These are phyloP conservation scores for Gallinago solitaria DNA, from an alignment of 2,797 vertebrate genomes.

Conservation along the genomic window DNA sequence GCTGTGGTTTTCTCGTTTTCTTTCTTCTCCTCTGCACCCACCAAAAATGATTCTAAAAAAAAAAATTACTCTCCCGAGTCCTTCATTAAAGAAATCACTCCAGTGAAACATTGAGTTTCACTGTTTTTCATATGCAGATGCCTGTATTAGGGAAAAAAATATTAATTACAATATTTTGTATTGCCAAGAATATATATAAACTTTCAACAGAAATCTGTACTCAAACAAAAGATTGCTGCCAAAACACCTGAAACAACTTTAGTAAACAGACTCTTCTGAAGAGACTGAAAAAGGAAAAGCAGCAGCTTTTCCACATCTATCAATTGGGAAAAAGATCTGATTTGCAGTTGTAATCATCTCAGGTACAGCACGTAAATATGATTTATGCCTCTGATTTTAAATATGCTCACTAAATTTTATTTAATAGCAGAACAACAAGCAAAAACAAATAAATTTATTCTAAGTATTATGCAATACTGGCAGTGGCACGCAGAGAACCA, in stretches of 20 bases:
- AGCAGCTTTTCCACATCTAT: background rate
- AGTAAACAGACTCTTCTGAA: background rate
- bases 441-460: background rate
- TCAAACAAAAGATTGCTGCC: background rate
- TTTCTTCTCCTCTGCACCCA: background rate
- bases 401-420: background rate
- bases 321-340: background rate
- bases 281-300: background rate
- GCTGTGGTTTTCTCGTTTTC: background rate
- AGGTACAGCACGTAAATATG: background rate
- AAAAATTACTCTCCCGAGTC: background rate
- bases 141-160: background rate
- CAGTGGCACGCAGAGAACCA: background rate
- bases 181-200: background rate
- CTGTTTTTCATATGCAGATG: background rate
- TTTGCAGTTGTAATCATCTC: background rate
- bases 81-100: background rate
- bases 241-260: background rate
- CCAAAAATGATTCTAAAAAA: background rate
- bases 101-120: background rate
- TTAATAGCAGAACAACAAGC: background rate
- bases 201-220: background rate
- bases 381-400: background rate
- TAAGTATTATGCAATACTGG: background rate
- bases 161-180: background rate